Evolutionary conservation across 2,888 invertebrate genomes (phyloP), one percentile per base, ranked within the genome.

Genomic region (Pardosa pseudoannulata): DNA sequence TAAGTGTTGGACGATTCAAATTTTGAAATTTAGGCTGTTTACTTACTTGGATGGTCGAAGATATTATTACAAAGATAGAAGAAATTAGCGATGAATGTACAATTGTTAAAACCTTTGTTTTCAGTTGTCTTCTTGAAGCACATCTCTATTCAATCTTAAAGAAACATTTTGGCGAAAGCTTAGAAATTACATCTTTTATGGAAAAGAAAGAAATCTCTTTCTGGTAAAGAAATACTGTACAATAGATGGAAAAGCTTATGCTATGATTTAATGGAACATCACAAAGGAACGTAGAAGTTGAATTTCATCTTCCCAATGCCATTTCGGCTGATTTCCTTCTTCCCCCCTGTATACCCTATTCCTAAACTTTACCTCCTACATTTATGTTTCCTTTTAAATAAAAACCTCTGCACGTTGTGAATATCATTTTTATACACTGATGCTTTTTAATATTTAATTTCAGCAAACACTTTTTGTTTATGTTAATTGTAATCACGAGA

Each of bases 351-450:
- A 32, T 19, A 67, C 32, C 67, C 36, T n/a, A 16, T 9, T 67
- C 67, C 67, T 67, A 68, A 36, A 68, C 19, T 68, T 62, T n/a
- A 62, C 19, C 72, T 50, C 46, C 64, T 36, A 83, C 50, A 72
- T 78, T 65, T 71, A 62, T 72, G 32, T 70, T 65, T 56, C 78
- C 73, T 36, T 62, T 78, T 31, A 83, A 67, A 73, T 36, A 16
- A 76, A 56, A 67, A 78, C 83, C 83, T 81, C 11, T 83, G 76
- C 76, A 83, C 76, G 75, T 72, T 76, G 76, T 56, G 50, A 65
- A 72, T 65, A 74, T 39, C 56, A 68, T 71, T 71, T 67, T n/a
- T 32, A 67, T 32, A 67, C 67, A 32, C 32, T 19, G 23, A 67
- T 67, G 67, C 32, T 67, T 67, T 32, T 67, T 32, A 32, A 56